Evolutionary conservation across 2,888 invertebrate species (phyloP).

Genomic region (Eilema caniola): DNA sequence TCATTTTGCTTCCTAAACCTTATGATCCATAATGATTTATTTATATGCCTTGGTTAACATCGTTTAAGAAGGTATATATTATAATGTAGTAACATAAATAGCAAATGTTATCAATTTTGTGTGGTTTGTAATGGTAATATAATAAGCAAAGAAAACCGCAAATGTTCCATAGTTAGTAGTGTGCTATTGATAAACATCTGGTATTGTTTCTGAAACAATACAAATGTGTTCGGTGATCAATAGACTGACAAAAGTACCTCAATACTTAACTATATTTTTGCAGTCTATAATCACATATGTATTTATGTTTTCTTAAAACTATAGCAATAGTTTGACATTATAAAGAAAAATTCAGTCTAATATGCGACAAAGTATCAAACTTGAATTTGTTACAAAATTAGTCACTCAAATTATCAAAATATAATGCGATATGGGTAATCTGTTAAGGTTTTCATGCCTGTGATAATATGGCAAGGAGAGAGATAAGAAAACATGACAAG

Average conservation of each 20-base stretch:
- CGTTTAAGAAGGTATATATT: background rate
- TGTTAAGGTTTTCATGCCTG: background rate
- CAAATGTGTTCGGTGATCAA: background rate
- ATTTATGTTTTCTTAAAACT: too few species aligned
- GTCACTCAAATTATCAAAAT: background rate
- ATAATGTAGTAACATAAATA: background rate
- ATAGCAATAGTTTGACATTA: too few species aligned
- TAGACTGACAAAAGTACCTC: too few species aligned
- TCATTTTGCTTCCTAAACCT: too few species aligned
- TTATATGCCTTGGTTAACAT: background rate
- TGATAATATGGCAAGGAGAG: background rate
- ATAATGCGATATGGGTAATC: background rate
- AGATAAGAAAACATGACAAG: background rate
- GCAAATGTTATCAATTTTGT: background rate
- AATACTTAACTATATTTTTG: too few species aligned
- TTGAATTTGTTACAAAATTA: background rate
- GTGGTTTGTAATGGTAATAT: background rate
- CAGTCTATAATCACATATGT: too few species aligned
- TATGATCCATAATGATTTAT: too few species aligned
- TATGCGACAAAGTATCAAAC: background rate
- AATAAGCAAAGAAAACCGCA: background rate
- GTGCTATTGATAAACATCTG: background rate
- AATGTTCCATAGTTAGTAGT: background rate
- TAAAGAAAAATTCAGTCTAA: too few species aligned
- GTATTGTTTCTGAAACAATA: constrained; percentile 4